Base-by-base conservation (phyloP, 2,888 invertebrate genomes). In the Pseudococcus viburni region DNA sequence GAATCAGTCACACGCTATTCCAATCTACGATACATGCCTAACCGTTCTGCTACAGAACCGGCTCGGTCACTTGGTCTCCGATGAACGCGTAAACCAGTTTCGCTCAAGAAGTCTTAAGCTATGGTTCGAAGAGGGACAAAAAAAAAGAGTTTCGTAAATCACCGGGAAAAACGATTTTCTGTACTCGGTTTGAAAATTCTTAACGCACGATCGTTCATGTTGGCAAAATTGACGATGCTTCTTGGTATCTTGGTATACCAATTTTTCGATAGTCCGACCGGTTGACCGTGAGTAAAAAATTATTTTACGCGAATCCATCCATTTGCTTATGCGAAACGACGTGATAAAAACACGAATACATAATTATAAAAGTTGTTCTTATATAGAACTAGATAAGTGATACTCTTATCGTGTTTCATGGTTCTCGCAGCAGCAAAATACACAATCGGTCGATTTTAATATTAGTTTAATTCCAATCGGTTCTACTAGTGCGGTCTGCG, bases 231-330 rank as follows among this genome's bases (percentile, higher is more conserved):
- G 19, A n/a, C 80, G 39, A 77, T 2, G 9, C 12, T 5, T 33
- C 26, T 7, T 19, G 22, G 15, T 15, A 64, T 64, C n/a, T n/a
- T 68, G 26, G 68, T 26, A 33, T 1, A 73, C 17, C 11, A 73
- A 42, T 80, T 80, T 80, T 80, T 80, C 42, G 80, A 80, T 80
- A 80, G 42, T n/a, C 9, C 42, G 39, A 80, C 80, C 80, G 80
- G 80, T 80, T 80, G 80, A 80, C 80, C 80, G 80, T 80, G 80
- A 80, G 42, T 80, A 80, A 80, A 42, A 59, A 19, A 59, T 19
- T 73, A 26, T 73, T 22, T 22, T 4, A 15, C 26, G 68, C 11
- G 68, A 73, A 73, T 73, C 68, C 33, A 26, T 73, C 26, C 33
- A 73, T 73, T 73, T 15, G 17, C 68, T 19, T 46, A 80, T 42